These are phyloP conservation scores for Apogon talboti DNA, from an alignment of 2,797 vertebrate genomes.

Conservation along the genomic window DNA sequence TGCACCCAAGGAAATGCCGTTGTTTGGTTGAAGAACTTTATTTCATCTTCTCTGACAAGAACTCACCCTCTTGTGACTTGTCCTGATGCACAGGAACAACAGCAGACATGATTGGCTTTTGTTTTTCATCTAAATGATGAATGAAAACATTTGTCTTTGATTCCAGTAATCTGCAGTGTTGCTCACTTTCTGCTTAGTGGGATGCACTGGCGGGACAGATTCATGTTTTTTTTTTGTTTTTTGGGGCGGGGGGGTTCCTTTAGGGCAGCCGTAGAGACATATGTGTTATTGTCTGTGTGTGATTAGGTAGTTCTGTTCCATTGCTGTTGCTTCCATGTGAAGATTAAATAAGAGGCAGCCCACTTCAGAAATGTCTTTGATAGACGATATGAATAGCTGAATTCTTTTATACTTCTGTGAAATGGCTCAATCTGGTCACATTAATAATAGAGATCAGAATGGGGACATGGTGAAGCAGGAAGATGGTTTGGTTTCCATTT, in stretches of 20 bases:
- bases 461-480: constrained; percentile 38
- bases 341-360: constrained; percentile 71
- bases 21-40: constrained; percentile 36
- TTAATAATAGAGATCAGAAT: constrained; percentile 63
- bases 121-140: constrained; percentile 46
- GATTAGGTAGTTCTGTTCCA: constrained; percentile 72
- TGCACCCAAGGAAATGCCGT: constrained; percentile 58
- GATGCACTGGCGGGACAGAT: constrained; percentile 31
- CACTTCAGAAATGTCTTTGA: constrained; percentile 76
- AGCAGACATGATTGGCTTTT: constrained; percentile 39
- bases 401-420: constrained; percentile 65
- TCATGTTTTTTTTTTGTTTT: constrained; percentile 45
- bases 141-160: constrained; percentile 63
- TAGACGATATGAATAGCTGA: constrained; percentile 73
- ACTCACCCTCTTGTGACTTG: constrained; percentile 36
- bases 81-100: constrained; percentile 43
- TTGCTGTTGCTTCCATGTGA: constrained; percentile 71
- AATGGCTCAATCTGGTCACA: constrained; percentile 58
- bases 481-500: constrained; percentile 55
- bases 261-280: constrained; percentile 53
- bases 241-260: constrained; percentile 51
- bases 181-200: constrained; percentile 24
- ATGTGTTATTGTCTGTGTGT: constrained; percentile 76
- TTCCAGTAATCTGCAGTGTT: constrained; percentile 39
- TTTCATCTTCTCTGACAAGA: constrained; percentile 53